Evolutionary conservation across 2,113 vertebrate species (phyloP).

Genomic region (Stegastes partitus): DNA sequence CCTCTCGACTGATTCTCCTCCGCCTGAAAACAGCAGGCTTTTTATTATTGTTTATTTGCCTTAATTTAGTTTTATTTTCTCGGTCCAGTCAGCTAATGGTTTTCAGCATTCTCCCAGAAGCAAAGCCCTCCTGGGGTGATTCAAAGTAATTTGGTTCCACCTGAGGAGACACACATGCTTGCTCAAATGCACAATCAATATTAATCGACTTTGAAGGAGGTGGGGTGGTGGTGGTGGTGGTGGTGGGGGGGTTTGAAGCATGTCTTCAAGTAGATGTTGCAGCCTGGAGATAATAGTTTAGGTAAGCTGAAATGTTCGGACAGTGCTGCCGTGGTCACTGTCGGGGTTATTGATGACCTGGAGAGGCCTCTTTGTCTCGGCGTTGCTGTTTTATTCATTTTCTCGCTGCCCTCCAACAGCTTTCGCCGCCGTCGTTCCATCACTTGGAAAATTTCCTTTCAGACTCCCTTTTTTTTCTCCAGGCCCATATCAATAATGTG

Average conservation of each 20-base stretch:
- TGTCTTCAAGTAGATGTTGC: slow-evolving; percentile 67
- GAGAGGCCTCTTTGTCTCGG: slow-evolving; percentile 49
- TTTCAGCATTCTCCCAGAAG: slow-evolving; percentile 54
- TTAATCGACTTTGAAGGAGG: slow-evolving; percentile 72
- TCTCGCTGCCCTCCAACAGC: slow-evolving; percentile 16
- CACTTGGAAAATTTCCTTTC: slow-evolving; percentile 36
- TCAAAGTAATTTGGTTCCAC: slow-evolving; percentile 81
- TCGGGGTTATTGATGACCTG: slow-evolving; percentile 70
- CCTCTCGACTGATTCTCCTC: slow-evolving; percentile 45
- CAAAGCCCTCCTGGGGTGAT: slow-evolving; percentile 54
- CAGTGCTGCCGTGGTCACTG: slow-evolving; percentile 52
- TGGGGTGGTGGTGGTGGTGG: neutral
- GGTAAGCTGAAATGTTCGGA: slow-evolving; percentile 55
- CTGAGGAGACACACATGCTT: slow-evolving; percentile 79
- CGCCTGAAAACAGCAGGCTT: slow-evolving; percentile 37
- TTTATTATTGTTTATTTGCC: slow-evolving; percentile 74
- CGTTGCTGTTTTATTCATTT: slow-evolving; percentile 59
- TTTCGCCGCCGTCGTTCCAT: slow-evolving; percentile 42
- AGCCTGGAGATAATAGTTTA: slow-evolving; percentile 78
- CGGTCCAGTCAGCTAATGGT: slow-evolving; percentile 64
- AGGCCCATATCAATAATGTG: slow-evolving; percentile 55
- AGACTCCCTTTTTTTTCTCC: slow-evolving; percentile 42
- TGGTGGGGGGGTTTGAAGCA: slow-evolving; percentile 2
- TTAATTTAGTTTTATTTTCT: slow-evolving; percentile 74
- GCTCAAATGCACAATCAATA: slow-evolving; percentile 82